A percentile compares a stretch with the other conserved stretches of the same genome.
These are phyloP conservation scores for Tupaia chinensis DNA, from an alignment of 2,113 vertebrate species.

Conservation along the genomic window DNA sequence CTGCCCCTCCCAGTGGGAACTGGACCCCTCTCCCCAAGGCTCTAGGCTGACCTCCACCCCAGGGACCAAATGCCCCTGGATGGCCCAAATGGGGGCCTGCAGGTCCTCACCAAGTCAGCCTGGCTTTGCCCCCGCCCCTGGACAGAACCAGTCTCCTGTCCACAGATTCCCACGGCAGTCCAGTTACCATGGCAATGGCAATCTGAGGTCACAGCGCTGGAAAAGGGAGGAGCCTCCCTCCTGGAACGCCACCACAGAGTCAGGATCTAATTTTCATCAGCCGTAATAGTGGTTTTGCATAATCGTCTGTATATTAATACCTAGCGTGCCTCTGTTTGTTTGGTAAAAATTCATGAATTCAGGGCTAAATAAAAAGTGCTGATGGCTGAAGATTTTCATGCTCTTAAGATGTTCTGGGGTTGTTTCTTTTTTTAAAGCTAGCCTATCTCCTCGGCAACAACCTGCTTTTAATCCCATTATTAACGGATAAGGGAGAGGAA, in stretches of 20 bases:
- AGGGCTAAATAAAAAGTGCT: constrained; percentile 82
- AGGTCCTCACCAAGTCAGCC: neutral
- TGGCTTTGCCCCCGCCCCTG: neutral
- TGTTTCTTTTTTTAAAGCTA: constrained; percentile 8
- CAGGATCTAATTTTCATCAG: constrained; percentile 84
- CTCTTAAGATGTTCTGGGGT: constrained; percentile 49
- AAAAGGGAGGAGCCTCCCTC: constrained; percentile 76
- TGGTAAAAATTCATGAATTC: constrained; percentile 86
- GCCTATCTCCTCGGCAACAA: constrained; percentile 56
- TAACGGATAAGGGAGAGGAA: constrained; percentile 41
- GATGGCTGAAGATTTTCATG: constrained; percentile 67
- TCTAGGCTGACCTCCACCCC: rapidly evolving
- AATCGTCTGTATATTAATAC: constrained; percentile 84
- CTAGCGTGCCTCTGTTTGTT: constrained; percentile 78
- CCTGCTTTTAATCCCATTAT: constrained; percentile 79
- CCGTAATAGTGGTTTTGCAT: constrained; percentile 83
- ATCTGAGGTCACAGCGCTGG: constrained; percentile 80
- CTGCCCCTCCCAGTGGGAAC: neutral
- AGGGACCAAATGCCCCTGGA: neutral
- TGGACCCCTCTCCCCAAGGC: neutral
- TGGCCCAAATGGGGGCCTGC: neutral
- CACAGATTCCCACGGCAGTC: constrained; percentile 72
- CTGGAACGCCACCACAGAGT: constrained; percentile 65
- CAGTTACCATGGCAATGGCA: constrained; percentile 84
- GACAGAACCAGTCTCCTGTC: constrained; percentile 6